Base-by-base conservation (phyloP, 2,797 vertebrate genomes). In the Vultur gryphus region DNA sequence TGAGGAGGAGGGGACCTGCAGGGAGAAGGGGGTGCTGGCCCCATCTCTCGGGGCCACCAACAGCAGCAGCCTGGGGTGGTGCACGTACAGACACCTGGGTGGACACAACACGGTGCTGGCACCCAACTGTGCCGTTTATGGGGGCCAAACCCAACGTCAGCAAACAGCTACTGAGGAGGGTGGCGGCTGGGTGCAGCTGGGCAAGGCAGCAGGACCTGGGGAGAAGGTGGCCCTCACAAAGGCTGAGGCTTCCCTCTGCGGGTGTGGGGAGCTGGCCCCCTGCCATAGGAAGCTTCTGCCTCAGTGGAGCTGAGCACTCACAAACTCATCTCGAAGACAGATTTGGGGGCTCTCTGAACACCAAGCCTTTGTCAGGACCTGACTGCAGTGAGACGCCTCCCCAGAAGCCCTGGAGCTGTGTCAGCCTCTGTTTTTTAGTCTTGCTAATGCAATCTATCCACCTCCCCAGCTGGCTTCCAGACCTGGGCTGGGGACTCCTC, bases 91-190 rank as follows among this genome's bases (percentile, higher is more conserved):
- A 11, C 2, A 1, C 33, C 49, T 3, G 33, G 48, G 39, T 20
- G 55, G 55, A 25, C 31, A 2, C 70, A 24, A 3, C 28, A 2
- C 0, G 0, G 39, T 48, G 41, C 57, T 78, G 89, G 20, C 62
- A 54, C 65, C 54, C 55, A 16, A 0, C 44, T 10, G 28, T 4
- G 1, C 18, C 6, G 0, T 17, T 87, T 24, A 31, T 24, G 39
- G 61, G 73, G 35, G 31, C 35, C 86, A 86, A 81, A 48, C 24
- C 76, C 70, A 6, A 1, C 1, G 5, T 17, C 3, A 24, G 72
- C 62, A 70, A 51, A 21, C 77, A 44, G 57, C 37, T 33, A 1
- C 10, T 3, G 64, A 18, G 67, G 51, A 62, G 16, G 46, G 39
- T 52, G 65, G 35, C 70, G 82, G 58, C 35, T 20, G 1, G 0